Base-by-base conservation (phyloP, 1,140 invertebrate genomes). In the Gyrodactylus bullatarudis region DNA sequence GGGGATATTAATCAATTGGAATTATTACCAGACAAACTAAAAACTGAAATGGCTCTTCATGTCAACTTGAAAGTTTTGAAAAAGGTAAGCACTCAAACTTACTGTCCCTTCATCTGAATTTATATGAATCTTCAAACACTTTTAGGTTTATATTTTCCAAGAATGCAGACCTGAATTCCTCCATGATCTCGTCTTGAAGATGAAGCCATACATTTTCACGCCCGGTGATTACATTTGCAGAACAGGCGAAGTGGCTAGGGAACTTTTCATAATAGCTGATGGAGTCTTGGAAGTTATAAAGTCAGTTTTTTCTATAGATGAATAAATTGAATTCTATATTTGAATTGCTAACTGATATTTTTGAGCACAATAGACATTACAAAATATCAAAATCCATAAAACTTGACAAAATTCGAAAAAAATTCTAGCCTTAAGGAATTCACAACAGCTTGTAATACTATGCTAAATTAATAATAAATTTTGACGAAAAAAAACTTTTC, bases 231-330 rank as follows among this genome's bases (percentile, higher is more conserved):
- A 91, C 27, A 93, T 95, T 77, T 95, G 91, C 78, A 84, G 91
- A 0, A 90, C 92, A 80, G 91, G 89, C 76, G 87, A 92, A 83
- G 89, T 92, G 20, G 91, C 91, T 0, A 82, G 91, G 76, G 91
- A 96, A 82, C 95, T 96, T 91, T 96, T 95, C 78, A 95, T 96
- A 77, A 94, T 95, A 77, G 91, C 91, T 16, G 91, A 94, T 80
- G 91, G 91, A 2, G 91, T 94, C 76, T 83, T 95, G 24, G 91
- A 96, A 83, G 91, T 96, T 22, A 78, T 81, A 23, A 85, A 84
- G 85, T 86, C 78, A 77, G 75, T 68, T 16, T n/a, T n/a, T n/a
- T 1, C 22, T 20, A 26, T 26, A 26, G 21, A 54, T 23, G 1
- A n/a, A n/a, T n/a, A n/a, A n/a, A n/a, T n/a, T n/a, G n/a, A n/a